Percentiles rank a stretch among this genome's conserved stretches.
Conservation (phyloP, 2,113 vertebrate genomes). For the Picathartes gymnocephalus region DNA sequence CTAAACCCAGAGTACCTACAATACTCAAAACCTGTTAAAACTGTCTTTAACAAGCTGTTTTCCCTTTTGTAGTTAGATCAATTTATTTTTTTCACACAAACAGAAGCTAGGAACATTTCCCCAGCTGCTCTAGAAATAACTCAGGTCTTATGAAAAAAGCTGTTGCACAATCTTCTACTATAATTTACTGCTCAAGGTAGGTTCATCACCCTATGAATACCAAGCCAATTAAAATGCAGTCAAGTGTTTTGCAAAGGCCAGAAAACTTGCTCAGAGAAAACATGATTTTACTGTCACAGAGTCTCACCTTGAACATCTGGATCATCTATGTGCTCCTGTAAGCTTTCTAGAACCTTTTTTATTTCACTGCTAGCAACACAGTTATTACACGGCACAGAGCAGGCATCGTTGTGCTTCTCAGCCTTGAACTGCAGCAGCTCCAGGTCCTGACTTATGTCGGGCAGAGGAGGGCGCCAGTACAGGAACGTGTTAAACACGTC, state of each 20-base stretch:
- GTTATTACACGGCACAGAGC: conserved; percentile 24
- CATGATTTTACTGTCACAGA: neutral
- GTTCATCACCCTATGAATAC: neutral
- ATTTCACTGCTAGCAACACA: conserved; percentile 81
- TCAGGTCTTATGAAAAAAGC: neutral
- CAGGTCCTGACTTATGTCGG: conserved; percentile 85
- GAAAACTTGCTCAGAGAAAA: neutral
- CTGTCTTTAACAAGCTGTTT: neutral
- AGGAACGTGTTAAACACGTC: conserved; percentile 80
- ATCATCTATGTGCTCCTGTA: conserved; percentile 83
- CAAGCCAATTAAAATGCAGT: neutral
- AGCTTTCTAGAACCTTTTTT: conserved; percentile 83
- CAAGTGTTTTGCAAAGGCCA: neutral
- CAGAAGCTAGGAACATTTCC: neutral
- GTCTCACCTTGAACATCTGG: conserved; percentile 86
- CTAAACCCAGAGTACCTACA: neutral
- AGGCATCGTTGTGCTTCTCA: conserved; percentile 27
- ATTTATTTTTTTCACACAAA: neutral
- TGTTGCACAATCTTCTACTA: neutral
- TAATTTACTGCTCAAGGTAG: neutral
- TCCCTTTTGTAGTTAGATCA: neutral
- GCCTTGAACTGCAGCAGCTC: conserved; percentile 73
- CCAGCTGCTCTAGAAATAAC: neutral
- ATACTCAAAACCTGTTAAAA: neutral
- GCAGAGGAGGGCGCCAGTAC: conserved; percentile 85